Percentiles rank a stretch among this genome's conserved stretches.
Conservation (phyloP, 2,113 vertebrate species). For the Pica pica region DNA sequence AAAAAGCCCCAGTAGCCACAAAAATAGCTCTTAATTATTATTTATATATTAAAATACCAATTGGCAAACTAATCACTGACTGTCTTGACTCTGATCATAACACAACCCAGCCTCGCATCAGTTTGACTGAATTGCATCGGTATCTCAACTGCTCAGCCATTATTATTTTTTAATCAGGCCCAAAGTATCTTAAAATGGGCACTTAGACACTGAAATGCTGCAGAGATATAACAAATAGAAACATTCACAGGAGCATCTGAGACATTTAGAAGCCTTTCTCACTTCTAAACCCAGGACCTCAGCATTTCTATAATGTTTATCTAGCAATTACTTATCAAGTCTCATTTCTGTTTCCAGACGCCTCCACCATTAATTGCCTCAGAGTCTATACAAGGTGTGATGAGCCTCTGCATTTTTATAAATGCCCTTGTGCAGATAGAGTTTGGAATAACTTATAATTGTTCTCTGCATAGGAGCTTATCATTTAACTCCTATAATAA, state of each 20-base stretch:
- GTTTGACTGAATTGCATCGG: not conserved
- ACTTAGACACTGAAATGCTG: not conserved
- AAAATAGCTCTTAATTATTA: not conserved
- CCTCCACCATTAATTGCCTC: not conserved
- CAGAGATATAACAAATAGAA: not conserved
- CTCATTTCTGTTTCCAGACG: conserved; percentile 13
- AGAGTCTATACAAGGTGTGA: not conserved
- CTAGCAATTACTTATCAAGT: conserved; percentile 13
- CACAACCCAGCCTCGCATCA: not conserved
- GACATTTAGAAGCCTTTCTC: not conserved
- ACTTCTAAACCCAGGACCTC: not conserved
- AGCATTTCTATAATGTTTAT: conserved; percentile 28
- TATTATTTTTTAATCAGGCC: conserved; percentile 29
- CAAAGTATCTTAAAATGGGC: conserved; percentile 4
- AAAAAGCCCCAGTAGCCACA: not conserved
- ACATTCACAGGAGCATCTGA: not conserved
- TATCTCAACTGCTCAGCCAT: not conserved
- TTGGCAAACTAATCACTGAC: not conserved
- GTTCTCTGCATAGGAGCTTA: not conserved
- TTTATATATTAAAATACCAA: not conserved
- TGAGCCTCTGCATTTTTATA: not conserved
- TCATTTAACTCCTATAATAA: not conserved
- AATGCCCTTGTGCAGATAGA: not conserved
- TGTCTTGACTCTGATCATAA: not conserved
- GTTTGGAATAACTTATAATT: not conserved